Percentiles rank a stretch among this genome's conserved stretches.
These are phyloP conservation scores for Pristionchus fissidentatus DNA, from an alignment of 2,888 invertebrate species.

Conservation along the genomic window DNA sequence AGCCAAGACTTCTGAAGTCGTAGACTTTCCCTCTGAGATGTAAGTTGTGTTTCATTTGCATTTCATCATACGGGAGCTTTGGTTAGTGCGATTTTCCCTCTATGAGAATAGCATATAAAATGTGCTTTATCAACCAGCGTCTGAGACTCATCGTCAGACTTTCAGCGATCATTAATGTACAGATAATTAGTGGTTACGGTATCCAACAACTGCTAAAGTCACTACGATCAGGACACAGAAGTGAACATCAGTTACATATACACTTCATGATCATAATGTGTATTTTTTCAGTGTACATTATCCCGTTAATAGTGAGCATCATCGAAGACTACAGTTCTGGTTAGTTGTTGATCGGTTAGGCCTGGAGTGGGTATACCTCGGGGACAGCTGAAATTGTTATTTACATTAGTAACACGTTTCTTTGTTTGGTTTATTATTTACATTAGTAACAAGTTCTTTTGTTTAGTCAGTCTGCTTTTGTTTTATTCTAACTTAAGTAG, in stretches of 20 bases:
- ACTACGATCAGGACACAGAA: not conserved
- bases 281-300: no score
- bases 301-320: no score
- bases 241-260: not conserved
- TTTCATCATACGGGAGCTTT: not conserved
- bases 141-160: slow-evolving; percentile 47
- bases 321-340: not conserved
- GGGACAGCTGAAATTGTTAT: not conserved
- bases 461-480: no score
- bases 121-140: slow-evolving; percentile 31
- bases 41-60: no score
- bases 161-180: slow-evolving; percentile 2
- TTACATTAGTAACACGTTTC: no score
- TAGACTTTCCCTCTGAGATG: no score
- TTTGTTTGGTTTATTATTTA: not conserved
- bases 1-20: no score
- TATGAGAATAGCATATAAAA: not conserved
- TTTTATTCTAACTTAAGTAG: not conserved
- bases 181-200: not conserved
- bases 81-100: not conserved
- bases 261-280: no score
- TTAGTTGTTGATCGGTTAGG: not conserved
- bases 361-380: not conserved
- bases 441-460: not conserved
- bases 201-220: no score